Evolutionary conservation across 2,888 invertebrate species (phyloP).

Genomic region (Eurytoma californica): DNA sequence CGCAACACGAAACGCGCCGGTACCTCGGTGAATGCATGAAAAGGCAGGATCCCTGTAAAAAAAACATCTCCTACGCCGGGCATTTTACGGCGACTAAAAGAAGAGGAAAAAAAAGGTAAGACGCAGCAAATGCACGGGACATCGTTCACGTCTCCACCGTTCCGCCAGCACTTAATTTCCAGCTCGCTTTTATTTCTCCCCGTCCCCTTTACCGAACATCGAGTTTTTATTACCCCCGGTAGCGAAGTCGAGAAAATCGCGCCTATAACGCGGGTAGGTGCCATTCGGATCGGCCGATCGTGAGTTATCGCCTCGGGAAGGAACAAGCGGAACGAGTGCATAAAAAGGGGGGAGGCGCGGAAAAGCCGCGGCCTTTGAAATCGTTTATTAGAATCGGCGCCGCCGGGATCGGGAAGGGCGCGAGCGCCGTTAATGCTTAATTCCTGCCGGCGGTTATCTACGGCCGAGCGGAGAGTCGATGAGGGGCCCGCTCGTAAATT

Average conservation of each 20-base stretch:
- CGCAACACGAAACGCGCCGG: too few species aligned
- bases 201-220: not conserved
- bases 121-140: too few species aligned
- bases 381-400: conserved; percentile 9
- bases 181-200: not conserved
- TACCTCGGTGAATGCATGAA: too few species aligned
- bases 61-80: too few species aligned
- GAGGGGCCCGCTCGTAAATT: too few species aligned
- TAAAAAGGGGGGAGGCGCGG: not conserved
- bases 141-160: too few species aligned
- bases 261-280: conserved; percentile 28
- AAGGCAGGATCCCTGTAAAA: too few species aligned
- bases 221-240: conserved; percentile 25
- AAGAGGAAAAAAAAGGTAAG: too few species aligned
- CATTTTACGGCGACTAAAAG: too few species aligned
- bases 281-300: conserved; percentile 39
- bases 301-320: conserved; percentile 35
- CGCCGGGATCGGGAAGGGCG: not conserved
- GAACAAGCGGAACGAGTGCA: not conserved
- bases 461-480: too few species aligned
- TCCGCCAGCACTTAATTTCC: not conserved
- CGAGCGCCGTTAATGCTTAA: conserved; percentile 24
- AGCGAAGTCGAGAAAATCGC: conserved; percentile 39
- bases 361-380: not conserved
- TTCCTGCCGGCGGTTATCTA: conserved; percentile 1